Percentiles rank a stretch among this genome's conserved stretches.
Evolutionary conservation across 2,888 invertebrate genomes (phyloP).

Genomic region (Erebia palarica): DNA sequence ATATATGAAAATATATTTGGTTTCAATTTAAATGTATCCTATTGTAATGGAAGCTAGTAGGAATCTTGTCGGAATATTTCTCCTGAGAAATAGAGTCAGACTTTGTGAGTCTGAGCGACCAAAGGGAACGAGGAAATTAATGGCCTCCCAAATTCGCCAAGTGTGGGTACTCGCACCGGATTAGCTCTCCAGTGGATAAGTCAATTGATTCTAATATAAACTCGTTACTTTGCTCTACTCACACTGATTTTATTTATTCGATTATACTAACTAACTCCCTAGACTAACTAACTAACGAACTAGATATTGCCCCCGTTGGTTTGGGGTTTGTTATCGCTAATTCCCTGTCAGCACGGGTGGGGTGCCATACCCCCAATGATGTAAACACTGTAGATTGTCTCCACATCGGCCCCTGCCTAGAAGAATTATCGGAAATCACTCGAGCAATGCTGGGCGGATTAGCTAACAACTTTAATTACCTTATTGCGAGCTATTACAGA

Average conservation of each 20-base stretch:
- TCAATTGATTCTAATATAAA: not conserved
- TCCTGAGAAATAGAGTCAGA: slow-evolving; percentile 1
- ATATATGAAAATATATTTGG: not conserved
- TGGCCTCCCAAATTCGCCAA: not conserved
- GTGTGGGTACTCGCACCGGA: not conserved
- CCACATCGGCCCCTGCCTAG: too few species aligned
- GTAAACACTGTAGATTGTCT: too few species aligned
- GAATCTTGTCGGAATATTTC: not conserved
- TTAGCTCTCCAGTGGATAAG: not conserved
- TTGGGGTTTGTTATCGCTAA: too few species aligned
- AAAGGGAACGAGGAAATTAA: not conserved
- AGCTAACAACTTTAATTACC: too few species aligned
- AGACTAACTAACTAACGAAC: too few species aligned
- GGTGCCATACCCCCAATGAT: too few species aligned
- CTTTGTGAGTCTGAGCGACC: not conserved
- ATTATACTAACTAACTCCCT: not conserved
- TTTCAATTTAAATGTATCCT: not conserved
- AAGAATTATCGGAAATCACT: too few species aligned
- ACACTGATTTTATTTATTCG: not conserved
- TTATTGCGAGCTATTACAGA: too few species aligned
- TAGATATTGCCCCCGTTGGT: too few species aligned
- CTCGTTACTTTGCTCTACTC: not conserved
- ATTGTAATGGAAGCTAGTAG: not conserved
- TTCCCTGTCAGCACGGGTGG: too few species aligned
- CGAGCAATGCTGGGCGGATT: too few species aligned